Evolutionary conservation across 2,888 invertebrate species (phyloP).

Genomic region (Mythimna ferrago): DNA sequence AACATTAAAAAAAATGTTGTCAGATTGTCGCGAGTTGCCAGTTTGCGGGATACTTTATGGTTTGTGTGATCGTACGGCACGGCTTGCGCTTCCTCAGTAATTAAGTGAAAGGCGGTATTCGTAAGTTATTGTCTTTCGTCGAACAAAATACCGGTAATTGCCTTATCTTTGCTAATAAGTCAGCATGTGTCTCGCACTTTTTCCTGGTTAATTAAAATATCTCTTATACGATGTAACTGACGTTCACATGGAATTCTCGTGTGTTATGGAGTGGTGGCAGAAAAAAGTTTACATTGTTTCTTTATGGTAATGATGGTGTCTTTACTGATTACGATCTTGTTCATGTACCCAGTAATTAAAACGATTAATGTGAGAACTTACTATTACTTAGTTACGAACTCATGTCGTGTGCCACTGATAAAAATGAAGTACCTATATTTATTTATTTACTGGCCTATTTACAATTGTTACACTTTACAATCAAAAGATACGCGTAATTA

Average conservation of each 20-base stretch:
- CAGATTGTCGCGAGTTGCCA: neutral
- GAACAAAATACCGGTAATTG: conserved; percentile 53
- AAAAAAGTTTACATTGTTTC: conserved; percentile 45
- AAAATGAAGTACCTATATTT: neutral
- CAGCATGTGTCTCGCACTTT: conserved; percentile 21
- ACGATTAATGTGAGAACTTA: conserved; percentile 27
- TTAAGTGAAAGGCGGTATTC: conserved; percentile 61
- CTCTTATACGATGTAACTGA: conserved; percentile 10
- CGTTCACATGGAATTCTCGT: conserved; percentile 26
- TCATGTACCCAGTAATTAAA: conserved; percentile 3
- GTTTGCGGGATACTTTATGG: conserved; percentile 36
- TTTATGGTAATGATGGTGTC: conserved; percentile 18
- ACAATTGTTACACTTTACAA: too few relatives aligned
- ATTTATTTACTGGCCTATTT: too few relatives aligned
- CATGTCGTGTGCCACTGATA: neutral
- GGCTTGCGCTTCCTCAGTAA: conserved; percentile 49
- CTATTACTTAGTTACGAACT: neutral
- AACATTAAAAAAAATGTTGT: neutral
- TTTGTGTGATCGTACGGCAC: conserved; percentile 43
- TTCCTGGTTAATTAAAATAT: conserved; percentile 39
- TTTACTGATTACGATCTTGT: conserved; percentile 24
- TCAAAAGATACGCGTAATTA: too few relatives aligned
- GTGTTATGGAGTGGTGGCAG: conserved; percentile 24
- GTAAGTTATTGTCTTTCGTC: conserved; percentile 52
- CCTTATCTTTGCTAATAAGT: conserved; percentile 51